Evolutionary conservation across 2,797 vertebrate genomes (phyloP), one percentile per base, ranked within the genome.

Genomic region (Galagoides demidoff): DNA sequence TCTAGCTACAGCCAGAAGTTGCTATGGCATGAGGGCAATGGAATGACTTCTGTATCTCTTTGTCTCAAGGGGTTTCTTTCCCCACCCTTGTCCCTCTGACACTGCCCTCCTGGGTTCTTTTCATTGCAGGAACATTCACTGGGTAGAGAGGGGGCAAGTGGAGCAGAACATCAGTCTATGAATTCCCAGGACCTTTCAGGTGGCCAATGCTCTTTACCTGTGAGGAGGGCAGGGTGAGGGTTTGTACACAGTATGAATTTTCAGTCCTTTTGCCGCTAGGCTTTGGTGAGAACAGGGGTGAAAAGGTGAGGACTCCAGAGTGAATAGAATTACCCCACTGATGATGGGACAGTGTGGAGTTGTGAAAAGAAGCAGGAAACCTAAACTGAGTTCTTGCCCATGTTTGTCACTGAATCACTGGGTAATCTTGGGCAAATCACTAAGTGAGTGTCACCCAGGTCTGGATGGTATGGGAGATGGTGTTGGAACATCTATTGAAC

Each of bases 131-230:
- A 96, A 68, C 0, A 95, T 96, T 95, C 89, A 90, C 95, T 95
- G 92, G 88, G 85, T 89, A 52, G 34, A 37, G 27, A 63, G 31
- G 49, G 25, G 86, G 49, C 3, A 22, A 79, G 23, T 5, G 12
- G 55, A 86, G 17, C 94, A 96, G 94, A 97, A 88, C 71, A 45
- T 74, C 82, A 76, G 22, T 92, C 63, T 94, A 88, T 63, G 84
- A 89, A 89, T 94, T 94, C 93, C 79, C 64, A 95, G 97, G 97
- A 95, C 43, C 70, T 64, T 68, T 20, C 9, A 25, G 73, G 92
- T 95, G 93, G 90, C 94, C 93, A 97, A 85, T 96, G 95, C 92
- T 97, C 95, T 98, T 98, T 96, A 90, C 95, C 95, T 97, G 96
- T 90, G 93, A 97, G 93, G 94, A 95, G 96, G 91, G 2, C 45